phyloP scores from a whole-genome alignment of 2,797 vertebrate species.

The Microtus obscurus region DNA sequence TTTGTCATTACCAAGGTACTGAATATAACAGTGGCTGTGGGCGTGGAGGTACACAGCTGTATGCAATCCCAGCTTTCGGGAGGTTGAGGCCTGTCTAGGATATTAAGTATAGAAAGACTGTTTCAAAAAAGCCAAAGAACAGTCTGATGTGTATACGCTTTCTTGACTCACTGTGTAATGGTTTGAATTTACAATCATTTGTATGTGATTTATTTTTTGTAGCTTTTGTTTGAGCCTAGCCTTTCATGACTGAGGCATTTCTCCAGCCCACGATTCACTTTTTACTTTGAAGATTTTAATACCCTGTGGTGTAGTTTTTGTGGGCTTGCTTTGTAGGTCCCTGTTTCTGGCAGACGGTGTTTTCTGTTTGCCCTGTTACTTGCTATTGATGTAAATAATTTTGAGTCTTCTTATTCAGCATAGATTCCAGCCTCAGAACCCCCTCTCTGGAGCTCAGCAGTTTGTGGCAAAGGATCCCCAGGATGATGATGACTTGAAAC shows the following conservation, averaged over 20 bases:
- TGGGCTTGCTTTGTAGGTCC: background rate
- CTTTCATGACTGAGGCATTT: background rate
- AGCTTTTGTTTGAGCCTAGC: background rate
- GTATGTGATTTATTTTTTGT: background rate
- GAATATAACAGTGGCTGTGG: background rate
- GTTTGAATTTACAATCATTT: background rate
- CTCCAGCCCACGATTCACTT: background rate
- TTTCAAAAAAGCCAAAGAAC: background rate
- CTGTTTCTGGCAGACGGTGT: background rate
- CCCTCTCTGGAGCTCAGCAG: constrained; percentile 94
- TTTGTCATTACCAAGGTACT: background rate
- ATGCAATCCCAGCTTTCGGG: background rate
- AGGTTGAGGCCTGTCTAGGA: background rate
- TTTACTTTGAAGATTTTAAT: background rate
- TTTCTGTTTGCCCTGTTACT: background rate
- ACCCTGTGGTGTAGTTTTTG: background rate
- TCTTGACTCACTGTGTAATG: background rate
- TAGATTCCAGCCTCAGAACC: constrained; percentile 98
- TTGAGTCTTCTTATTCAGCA: constrained; percentile 88
- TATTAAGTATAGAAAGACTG: background rate
- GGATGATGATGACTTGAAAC: constrained; percentile 96
- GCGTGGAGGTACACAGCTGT: background rate
- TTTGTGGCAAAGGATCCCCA: constrained; percentile 94
- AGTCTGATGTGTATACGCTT: background rate
- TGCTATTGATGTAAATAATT: background rate